Conservation (phyloP, 2,113 vertebrate genomes). For the Rhizomys pruinosus region DNA sequence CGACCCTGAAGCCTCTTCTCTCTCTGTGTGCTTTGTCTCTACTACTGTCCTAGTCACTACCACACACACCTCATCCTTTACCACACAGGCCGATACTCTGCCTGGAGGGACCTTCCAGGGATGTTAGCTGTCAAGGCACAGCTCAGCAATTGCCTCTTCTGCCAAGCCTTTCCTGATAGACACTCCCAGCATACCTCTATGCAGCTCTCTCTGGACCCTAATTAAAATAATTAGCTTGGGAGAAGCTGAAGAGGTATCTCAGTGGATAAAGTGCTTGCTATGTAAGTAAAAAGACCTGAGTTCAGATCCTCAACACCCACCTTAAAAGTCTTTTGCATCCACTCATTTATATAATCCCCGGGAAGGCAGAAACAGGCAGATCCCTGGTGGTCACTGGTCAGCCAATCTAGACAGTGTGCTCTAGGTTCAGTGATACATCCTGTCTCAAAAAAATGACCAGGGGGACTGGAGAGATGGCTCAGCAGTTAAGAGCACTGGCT, state of each 20-base stretch:
- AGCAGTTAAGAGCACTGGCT: too few species aligned
- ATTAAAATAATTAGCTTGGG: not conserved
- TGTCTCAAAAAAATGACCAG: not conserved
- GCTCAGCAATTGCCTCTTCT: not conserved
- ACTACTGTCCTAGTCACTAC: fast-evolving
- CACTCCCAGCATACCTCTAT: not conserved
- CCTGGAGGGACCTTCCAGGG: not conserved
- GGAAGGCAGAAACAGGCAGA: not conserved
- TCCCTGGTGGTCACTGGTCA: not conserved
- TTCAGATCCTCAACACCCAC: too few species aligned
- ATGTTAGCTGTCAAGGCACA: not conserved
- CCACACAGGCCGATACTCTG: too few species aligned
- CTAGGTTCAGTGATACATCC: not conserved
- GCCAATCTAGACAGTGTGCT: not conserved
- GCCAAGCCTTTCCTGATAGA: not conserved
- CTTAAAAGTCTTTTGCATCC: not conserved
- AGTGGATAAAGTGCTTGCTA: not conserved
- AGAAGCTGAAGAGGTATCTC: not conserved
- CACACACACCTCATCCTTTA: not conserved
- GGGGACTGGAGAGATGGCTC: too few species aligned
- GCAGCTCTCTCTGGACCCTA: not conserved
- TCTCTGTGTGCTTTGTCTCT: not conserved
- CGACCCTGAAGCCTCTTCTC: not conserved
- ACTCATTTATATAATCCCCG: not conserved
- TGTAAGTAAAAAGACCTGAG: not conserved